Evolutionary conservation across 2,113 vertebrate species (phyloP).

Genomic region (Miniopterus natalensis): DNA sequence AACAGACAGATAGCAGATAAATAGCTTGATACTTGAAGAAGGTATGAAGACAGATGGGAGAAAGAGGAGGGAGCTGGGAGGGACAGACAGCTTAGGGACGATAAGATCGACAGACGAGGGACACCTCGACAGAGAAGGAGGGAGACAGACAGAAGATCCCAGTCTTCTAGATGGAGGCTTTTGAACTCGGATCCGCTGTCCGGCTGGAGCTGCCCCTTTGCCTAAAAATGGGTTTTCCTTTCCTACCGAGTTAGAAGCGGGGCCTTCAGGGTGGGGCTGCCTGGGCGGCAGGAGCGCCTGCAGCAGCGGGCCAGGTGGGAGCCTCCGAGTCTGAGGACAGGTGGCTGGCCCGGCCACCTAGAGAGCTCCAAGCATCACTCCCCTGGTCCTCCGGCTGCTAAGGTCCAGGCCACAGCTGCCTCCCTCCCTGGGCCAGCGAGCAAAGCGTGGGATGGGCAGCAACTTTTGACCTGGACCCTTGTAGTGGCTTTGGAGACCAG

Average conservation of each 20-base stretch:
- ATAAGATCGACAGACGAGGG: slow-evolving; percentile 56
- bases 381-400: background rate
- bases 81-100: slow-evolving; percentile 39
- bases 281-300: background rate
- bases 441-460: background rate
- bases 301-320: background rate
- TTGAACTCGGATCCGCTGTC: slow-evolving; percentile 4
- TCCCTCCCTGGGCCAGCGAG: background rate
- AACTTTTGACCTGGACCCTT: slow-evolving; percentile 57
- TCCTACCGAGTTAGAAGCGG: background rate
- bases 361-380: slow-evolving; percentile 28
- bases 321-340: slow-evolving; percentile 9
- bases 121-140: background rate
- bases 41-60: slow-evolving; percentile 70
- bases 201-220: background rate
- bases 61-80: background rate
- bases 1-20: slow-evolving; percentile 65
- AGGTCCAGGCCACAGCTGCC: background rate
- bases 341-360: slow-evolving; percentile 5
- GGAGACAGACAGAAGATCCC: background rate
- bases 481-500: background rate
- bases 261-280: background rate
- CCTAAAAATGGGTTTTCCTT: slow-evolving; percentile 39
- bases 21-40: slow-evolving; percentile 72
- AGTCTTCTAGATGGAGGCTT: slow-evolving; percentile 27